Conservation (phyloP, 2,797 vertebrate genomes). For the Octomys mimax region DNA sequence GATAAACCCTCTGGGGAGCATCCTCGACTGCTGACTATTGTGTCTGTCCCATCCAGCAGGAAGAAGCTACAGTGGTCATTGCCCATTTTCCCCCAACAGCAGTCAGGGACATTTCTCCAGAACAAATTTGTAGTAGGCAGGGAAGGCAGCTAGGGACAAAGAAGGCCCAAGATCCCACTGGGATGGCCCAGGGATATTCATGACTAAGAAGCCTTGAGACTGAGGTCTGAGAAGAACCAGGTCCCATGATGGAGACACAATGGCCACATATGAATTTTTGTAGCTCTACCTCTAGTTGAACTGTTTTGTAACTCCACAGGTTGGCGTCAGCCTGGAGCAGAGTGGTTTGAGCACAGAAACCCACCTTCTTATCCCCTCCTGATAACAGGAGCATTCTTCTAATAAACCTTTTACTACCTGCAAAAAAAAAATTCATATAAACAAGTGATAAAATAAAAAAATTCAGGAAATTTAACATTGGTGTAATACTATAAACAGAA, state of each 20-base stretch:
- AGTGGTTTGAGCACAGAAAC: neutral
- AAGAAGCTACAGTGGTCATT: neutral
- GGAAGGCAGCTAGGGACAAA: neutral
- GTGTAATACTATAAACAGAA: neutral
- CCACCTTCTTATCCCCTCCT: neutral
- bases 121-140: neutral
- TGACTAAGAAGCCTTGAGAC: neutral
- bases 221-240: neutral
- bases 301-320: neutral
- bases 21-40: neutral
- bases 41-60: neutral
- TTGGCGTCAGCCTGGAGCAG: neutral
- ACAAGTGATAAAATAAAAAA: neutral
- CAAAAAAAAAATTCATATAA: neutral
- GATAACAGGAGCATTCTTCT: neutral
- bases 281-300: neutral
- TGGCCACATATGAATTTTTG: neutral
- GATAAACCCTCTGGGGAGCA: neutral
- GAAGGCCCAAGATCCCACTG: neutral
- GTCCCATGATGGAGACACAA: neutral
- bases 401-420: neutral
- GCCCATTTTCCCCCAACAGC: neutral
- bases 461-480: constrained; percentile 18
- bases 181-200: neutral
- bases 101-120: neutral